Percentiles rank a stretch among this genome's conserved stretches.
Evolutionary conservation across 1,140 invertebrate genomes (phyloP).

Genomic region (Hirudo medicinalis): DNA sequence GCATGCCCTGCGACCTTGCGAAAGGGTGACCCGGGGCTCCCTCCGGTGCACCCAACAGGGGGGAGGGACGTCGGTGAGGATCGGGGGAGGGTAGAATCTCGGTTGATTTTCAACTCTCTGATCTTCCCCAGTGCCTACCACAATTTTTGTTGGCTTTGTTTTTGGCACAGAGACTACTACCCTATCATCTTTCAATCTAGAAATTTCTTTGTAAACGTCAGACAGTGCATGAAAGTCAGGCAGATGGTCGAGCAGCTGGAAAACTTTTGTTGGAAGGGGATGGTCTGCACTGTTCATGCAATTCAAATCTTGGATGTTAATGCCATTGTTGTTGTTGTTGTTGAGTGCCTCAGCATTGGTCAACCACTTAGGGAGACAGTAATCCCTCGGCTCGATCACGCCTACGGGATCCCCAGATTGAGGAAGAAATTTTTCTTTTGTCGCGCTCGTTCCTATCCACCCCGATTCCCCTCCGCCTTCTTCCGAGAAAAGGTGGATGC

Average conservation of each 20-base stretch:
- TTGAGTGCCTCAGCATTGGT: not conserved
- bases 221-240: not conserved
- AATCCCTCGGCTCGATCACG: no score
- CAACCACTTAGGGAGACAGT: no score
- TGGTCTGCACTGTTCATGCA: not conserved
- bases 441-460: constrained; percentile 50
- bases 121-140: not conserved
- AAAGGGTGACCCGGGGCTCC: no score
- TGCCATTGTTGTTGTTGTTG: constrained; percentile 1
- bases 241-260: not conserved
- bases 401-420: no score
- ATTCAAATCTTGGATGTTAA: not conserved
- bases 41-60: no score
- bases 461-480: constrained; percentile 58
- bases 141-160: not conserved
- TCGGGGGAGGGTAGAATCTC: no score
- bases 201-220: not conserved
- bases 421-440: no score
- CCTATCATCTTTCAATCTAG: no score
- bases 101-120: no score
- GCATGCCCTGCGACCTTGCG: no score
- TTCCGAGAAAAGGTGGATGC: constrained; percentile 76
- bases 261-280: not conserved
- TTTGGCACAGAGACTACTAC: not conserved
- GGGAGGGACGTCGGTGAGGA: no score